phyloP scores from a whole-genome alignment of 2,113 vertebrate species.

The Mellivora capensis region DNA sequence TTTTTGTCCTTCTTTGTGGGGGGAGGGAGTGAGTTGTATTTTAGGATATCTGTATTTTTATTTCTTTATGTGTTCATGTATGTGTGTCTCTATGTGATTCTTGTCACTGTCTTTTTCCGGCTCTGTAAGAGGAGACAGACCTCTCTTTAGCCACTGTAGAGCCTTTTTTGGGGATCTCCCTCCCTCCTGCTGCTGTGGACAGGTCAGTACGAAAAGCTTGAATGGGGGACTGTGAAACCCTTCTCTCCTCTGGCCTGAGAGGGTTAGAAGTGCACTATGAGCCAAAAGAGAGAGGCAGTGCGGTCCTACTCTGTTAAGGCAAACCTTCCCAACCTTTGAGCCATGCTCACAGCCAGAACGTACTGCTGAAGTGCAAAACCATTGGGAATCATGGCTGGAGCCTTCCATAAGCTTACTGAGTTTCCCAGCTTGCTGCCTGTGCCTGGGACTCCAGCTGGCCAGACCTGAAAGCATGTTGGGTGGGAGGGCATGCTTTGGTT shows the following conservation, averaged over 20 bases:
- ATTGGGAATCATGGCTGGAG: not conserved
- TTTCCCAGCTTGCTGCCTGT: not conserved
- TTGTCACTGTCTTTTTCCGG: not conserved
- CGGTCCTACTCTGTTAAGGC: not conserved
- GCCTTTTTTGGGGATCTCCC: not conserved
- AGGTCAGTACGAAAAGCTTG: not conserved
- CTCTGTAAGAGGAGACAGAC: not conserved
- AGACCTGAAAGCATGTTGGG: not conserved
- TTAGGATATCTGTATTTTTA: constrained; percentile 23
- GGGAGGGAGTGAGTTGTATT: not conserved
- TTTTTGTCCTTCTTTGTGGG: not conserved
- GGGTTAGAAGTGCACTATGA: not conserved
- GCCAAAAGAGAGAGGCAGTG: not conserved
- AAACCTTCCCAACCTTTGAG: not conserved
- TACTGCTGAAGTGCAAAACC: not conserved
- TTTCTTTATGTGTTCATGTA: not conserved
- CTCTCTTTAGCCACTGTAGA: not conserved
- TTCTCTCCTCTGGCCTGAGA: not conserved
- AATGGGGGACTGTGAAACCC: not conserved
- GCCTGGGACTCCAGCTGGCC: not conserved
- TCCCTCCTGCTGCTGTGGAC: not conserved
- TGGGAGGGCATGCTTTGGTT: constrained; percentile 6
- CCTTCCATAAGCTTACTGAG: not conserved
- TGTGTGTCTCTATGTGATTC: not conserved
- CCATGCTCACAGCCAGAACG: not conserved